Evolutionary conservation across 1,140 invertebrate species (phyloP), one percentile per base, ranked within the genome.

Genomic region (Stratiolaelaps scimitus): DNA sequence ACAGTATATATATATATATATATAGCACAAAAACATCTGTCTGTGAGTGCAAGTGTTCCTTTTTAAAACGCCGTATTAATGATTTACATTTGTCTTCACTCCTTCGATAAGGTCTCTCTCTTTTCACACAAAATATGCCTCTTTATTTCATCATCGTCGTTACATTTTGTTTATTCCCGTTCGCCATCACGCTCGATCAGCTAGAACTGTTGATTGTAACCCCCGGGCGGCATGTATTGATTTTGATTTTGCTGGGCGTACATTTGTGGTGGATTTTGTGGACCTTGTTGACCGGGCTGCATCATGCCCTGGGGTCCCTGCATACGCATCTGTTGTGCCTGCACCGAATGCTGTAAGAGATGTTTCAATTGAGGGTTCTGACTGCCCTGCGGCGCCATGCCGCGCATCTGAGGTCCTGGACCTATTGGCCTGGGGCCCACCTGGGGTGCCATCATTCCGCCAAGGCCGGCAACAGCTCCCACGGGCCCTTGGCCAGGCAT

Each of bases 321-420:
- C 17, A 26, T 23, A 17, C 53, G 53, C 53, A 60, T 60, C 10
- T 60, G 53, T 23, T 60, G 53, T 1, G 53, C 53, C 34, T 60
- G 53, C 15, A 60, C 53, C 60, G 67, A 65, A 34, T 71, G 71
- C 53, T 71, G 71, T 30, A 70, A 46, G 40, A 71, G 65, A 60
- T 71, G 69, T 34, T 69, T 66, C 15, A 71, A 43, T 45, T 71
- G 70, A 43, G 70, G 70, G 47, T 71, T 71, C 44, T 48, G 47
- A 7, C 26, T 48, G 1, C 48, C 34, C 30, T 67, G 60, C 23
- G 66, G 64, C 30, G 64, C 46, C 15, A 67, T 56, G 43, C 43
- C 60, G 40, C 30, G 65, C 40, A 67, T 67, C 34, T 69, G 68
- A 19, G 65, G 67, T 29, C 20, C 48, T 69, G 69, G 23, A 65